Base-by-base conservation (phyloP, 2,113 vertebrate genomes). In the Alosa alosa region DNA sequence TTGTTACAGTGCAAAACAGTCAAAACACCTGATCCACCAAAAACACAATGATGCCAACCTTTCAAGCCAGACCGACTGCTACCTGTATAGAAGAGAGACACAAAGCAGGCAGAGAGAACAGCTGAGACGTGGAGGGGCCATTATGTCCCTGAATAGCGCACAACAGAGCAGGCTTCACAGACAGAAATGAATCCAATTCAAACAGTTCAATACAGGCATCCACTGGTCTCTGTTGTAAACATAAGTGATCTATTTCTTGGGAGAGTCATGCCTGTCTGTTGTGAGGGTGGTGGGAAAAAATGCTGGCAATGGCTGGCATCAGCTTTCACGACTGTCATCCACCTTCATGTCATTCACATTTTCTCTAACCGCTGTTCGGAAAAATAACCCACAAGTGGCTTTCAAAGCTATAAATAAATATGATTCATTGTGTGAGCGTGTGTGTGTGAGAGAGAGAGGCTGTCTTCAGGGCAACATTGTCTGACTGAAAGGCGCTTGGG, bases 341-440 rank as follows among this genome's bases (percentile, higher is more conserved):
- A 15, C 4, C 41, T 17, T 20, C 15, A 20, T 57, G 18, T 4
- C 55, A 18, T 18, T 15, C 3, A 50, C 1, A 3, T 68, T 68
- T 25, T 31, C 64, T 68, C 25, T 6, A 78, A 41, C 36, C 4
- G 72, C 72, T 78, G 72, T 78, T 78, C 72, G 13, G 3, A 64
- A 25, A 6, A 64, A 44, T 2, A 64, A n/a, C 20, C 20, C 20
- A 64, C 60, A 6, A 64, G 3, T 60, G 17, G 60, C 22, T 8
- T 25, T 22, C 1, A 36, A 78, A 78, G 31, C 72, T 78, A 78
- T 78, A 78, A 78, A 78, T 78, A 78, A 39, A 31, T 17, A 78
- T 78, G 72, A 78, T 36, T 78, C 72, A 39, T 3, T 78, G 72
- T 78, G 72, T 78, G 72, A 41, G 72, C 39, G 64, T 72, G 64